Conservation (phyloP, 2,888 invertebrate species). For the Tortrix viridana region DNA sequence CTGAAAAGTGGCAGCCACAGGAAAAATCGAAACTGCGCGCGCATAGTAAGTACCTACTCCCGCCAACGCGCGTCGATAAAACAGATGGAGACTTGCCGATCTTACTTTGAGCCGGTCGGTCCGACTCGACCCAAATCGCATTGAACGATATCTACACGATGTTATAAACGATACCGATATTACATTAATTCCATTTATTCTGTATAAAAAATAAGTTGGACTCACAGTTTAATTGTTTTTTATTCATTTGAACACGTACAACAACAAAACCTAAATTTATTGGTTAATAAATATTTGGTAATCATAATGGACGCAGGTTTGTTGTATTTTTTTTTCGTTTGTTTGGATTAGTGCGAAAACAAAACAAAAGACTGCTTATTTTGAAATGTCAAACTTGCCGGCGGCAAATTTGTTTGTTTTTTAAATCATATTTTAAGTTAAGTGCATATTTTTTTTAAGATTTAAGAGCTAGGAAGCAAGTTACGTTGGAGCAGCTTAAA, state of each 20-base stretch:
- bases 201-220: no score
- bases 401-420: neutral
- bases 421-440: neutral
- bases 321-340: slow-evolving; percentile 40
- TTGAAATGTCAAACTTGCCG: no score
- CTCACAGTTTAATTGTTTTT: no score
- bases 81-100: slow-evolving; percentile 36
- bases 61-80: slow-evolving; percentile 29
- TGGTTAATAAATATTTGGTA: slow-evolving; percentile 2
- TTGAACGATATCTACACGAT: slow-evolving; percentile 33
- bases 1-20: slow-evolving; percentile 43
- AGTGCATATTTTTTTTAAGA: slow-evolving; percentile 43
- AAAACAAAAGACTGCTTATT: slow-evolving; percentile 5
- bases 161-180: slow-evolving; percentile 20
- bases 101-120: slow-evolving; percentile 6
- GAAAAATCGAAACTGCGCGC: slow-evolving; percentile 57
- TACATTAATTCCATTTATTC: neutral
- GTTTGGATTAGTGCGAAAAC: slow-evolving; percentile 37
- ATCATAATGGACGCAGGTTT: slow-evolving; percentile 43
- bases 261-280: no score
- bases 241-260: no score
- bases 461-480: slow-evolving; percentile 52
- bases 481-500: slow-evolving; percentile 56
- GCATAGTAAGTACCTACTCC: slow-evolving; percentile 49
- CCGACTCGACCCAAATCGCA: slow-evolving; percentile 11